These are phyloP conservation scores for Trematocara caparti DNA, from an alignment of 2,797 vertebrate genomes.

Conservation along the genomic window DNA sequence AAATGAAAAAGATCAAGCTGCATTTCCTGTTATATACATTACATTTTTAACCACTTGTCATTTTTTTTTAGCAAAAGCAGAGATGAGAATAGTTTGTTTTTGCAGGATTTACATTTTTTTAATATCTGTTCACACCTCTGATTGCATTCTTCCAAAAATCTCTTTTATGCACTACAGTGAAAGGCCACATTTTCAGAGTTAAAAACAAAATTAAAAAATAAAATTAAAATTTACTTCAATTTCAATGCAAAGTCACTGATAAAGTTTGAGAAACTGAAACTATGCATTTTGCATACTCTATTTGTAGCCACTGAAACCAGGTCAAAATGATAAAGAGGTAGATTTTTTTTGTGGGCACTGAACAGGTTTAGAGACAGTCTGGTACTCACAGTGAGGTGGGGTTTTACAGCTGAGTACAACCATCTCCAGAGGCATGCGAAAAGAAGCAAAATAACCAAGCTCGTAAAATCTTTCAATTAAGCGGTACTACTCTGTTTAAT, in stretches of 20 bases:
- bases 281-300: not conserved
- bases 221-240: not conserved
- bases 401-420: not conserved
- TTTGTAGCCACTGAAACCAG: not conserved
- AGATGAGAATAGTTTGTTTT: not conserved
- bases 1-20: slow-evolving; percentile 21
- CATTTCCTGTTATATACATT: slow-evolving; percentile 25
- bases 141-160: not conserved
- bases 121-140: not conserved
- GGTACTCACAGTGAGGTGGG: not conserved
- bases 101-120: not conserved
- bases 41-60: slow-evolving; percentile 6
- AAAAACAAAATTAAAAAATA: not conserved
- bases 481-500: slow-evolving; percentile 10
- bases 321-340: slow-evolving; percentile 58
- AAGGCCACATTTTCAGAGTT: not conserved
- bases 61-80: not conserved
- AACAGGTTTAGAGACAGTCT: not conserved
- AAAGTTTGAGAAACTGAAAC: slow-evolving; percentile 13
- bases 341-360: slow-evolving; percentile 26
- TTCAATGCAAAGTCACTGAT: not conserved
- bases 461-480: slow-evolving; percentile 18
- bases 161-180: not conserved
- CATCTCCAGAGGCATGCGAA: not conserved
- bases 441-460: not conserved